A percentile compares a stretch with the other conserved stretches of the same genome.
These are phyloP conservation scores for Punctoribates punctum DNA, from an alignment of 2,888 invertebrate genomes.

Conservation along the genomic window DNA sequence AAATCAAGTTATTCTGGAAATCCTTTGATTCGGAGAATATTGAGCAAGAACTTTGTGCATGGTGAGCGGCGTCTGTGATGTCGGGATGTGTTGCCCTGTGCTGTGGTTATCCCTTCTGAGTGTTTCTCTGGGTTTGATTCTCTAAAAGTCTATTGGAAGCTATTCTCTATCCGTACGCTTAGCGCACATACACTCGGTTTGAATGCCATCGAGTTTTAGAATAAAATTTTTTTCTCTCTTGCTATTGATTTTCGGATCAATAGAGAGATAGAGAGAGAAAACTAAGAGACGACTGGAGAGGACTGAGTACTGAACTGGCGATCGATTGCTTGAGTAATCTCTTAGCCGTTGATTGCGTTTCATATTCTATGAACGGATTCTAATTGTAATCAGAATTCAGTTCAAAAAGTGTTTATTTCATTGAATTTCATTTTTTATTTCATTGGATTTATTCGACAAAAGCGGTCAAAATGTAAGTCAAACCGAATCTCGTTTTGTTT, in stretches of 20 bases:
- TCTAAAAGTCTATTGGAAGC: too few relatives aligned
- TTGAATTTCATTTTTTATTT: not conserved
- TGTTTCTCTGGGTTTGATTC: too few relatives aligned
- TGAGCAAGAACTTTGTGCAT: too few relatives aligned
- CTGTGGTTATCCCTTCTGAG: too few relatives aligned
- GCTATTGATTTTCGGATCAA: slow-evolving; percentile 24
- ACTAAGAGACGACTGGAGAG: not conserved
- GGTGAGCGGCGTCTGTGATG: too few relatives aligned
- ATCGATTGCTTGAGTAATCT: slow-evolving; percentile 27
- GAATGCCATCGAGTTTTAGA: not conserved
- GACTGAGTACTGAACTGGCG: slow-evolving; percentile 4
- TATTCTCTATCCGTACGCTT: too few relatives aligned
- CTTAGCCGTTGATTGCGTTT: slow-evolving; percentile 18
- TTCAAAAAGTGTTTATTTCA: not conserved
- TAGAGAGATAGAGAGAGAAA: slow-evolving; percentile 1
- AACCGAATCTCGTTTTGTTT: not conserved
- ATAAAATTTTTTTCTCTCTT: not conserved
- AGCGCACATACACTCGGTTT: not conserved
- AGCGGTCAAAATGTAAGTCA: slow-evolving; percentile 15
- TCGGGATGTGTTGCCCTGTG: too few relatives aligned
- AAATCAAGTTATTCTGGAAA: too few relatives aligned
- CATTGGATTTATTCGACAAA: not conserved
- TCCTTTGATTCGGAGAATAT: too few relatives aligned
- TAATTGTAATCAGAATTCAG: slow-evolving; percentile 1
- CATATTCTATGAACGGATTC: not conserved